Evolutionary conservation across 2,113 vertebrate genomes (phyloP).

Genomic region (Fukomys damarensis): DNA sequence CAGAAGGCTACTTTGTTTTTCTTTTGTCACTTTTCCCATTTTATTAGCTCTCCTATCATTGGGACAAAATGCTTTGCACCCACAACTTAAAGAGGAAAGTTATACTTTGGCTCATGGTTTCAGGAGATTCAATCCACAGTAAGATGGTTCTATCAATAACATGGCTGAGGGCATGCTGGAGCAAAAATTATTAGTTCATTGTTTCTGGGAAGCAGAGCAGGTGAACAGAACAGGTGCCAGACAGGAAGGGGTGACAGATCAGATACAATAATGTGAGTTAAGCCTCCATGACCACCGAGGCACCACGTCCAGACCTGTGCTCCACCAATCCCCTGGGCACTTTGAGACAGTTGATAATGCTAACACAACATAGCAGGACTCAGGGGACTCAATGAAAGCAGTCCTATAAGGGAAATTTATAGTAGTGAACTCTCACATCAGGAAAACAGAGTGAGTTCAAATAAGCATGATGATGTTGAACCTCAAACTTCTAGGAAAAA

Average conservation of each 20-base stretch:
- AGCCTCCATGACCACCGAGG: not conserved
- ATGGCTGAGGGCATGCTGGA: not conserved
- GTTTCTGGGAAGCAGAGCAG: not conserved
- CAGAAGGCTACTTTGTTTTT: not conserved
- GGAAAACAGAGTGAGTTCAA: too few relatives aligned
- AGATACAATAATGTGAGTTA: not conserved
- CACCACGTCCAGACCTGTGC: too few relatives aligned
- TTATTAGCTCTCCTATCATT: not conserved
- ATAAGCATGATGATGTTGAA: too few relatives aligned
- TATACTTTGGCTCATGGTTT: not conserved
- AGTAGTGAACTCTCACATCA: too few relatives aligned
- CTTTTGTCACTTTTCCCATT: not conserved
- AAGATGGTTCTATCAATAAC: not conserved
- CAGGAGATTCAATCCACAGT: not conserved
- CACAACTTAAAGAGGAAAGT: not conserved
- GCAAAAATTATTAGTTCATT: not conserved
- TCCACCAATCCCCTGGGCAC: not conserved
- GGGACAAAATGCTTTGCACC: not conserved
- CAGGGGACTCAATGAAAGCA: too few relatives aligned
- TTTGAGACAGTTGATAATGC: too few relatives aligned
- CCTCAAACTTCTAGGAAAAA: too few relatives aligned
- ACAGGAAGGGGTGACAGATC: not conserved
- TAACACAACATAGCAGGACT: too few relatives aligned
- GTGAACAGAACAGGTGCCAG: not conserved
- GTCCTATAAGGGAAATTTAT: too few relatives aligned